Conservation (phyloP, 2,113 vertebrate species). For the Psammodynastes pulverulentus region DNA sequence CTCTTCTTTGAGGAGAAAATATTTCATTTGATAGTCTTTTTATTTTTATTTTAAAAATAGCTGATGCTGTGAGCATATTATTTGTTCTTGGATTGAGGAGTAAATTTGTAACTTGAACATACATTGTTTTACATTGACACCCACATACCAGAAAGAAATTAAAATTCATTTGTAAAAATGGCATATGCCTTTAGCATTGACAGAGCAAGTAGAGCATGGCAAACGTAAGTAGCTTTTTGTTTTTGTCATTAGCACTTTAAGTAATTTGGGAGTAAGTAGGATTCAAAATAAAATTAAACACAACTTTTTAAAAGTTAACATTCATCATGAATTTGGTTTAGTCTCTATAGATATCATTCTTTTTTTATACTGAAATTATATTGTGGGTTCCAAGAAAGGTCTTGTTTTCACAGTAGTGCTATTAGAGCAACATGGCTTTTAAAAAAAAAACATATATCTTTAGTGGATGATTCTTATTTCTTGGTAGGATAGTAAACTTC, state of each 20-base stretch:
- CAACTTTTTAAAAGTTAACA: background rate
- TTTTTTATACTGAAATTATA: background rate
- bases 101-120: background rate
- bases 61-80: background rate
- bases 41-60: background rate
- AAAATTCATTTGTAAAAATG: background rate
- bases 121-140: background rate
- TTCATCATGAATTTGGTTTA: background rate
- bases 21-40: background rate
- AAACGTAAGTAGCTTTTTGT: background rate
- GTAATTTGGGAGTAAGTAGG: background rate
- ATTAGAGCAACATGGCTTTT: slow-evolving; percentile 2
- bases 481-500: slow-evolving; percentile 7
- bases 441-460: background rate
- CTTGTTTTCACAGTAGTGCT: background rate
- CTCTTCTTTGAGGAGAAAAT: background rate
- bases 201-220: background rate
- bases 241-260: background rate
- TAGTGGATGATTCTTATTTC: slow-evolving; percentile 3
- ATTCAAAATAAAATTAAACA: background rate
- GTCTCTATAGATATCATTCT: background rate
- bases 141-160: background rate
- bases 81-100: background rate
- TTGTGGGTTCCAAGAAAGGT: background rate
- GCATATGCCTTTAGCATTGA: background rate